Evolutionary conservation across 2,888 invertebrate genomes (phyloP), one percentile per base, ranked within the genome.

Genomic region (Amphipoea oculea): DNA sequence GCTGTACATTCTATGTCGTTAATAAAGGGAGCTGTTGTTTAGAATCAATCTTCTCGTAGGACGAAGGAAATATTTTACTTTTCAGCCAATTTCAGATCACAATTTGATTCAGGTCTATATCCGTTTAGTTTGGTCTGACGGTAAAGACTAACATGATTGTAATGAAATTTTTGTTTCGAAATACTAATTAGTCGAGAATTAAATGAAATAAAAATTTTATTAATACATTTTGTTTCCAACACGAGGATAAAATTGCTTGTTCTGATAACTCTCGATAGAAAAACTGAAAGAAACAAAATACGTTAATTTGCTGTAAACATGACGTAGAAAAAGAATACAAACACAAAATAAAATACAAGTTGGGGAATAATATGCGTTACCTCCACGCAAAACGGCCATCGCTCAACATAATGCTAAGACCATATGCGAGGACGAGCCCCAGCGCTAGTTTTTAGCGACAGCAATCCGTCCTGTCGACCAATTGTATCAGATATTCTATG

Each of bases 21-120:
- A 73, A 23, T 65, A 42, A 45, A 54, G 42, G 23, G 0, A 74
- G 36, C 45, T 60, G 48, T 68, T 85, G 70, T 79, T 74, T 76
- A 75, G 51, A 75, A 74, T 65, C 40, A 68, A 72, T 71, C 29
- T 70, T 51, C 57, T 36, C 11, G 20, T 48, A 67, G 62, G 12
- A 42, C 2, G 40, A 29, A 66, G n/a, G 6, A 17, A 68, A 57
- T 42, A 60, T 63, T 54, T 23, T 51, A 11, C 14, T n/a, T 20
- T 63, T 40, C 11, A 48, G 5, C 14, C 23, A 51, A 4, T 63
- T 76, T 77, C 14, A 48, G 20, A 29, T 29, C 9, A 51, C 42
- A n/a, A 23, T 17, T 67, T 2, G 7, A 67, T 65, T 65, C 1
- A 4, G 12, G 14, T 81, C 2, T 3, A 23, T 51, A 70, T 45